phyloP scores from a whole-genome alignment of 2,888 invertebrate species.

The Dicyrtoma fusca region DNA sequence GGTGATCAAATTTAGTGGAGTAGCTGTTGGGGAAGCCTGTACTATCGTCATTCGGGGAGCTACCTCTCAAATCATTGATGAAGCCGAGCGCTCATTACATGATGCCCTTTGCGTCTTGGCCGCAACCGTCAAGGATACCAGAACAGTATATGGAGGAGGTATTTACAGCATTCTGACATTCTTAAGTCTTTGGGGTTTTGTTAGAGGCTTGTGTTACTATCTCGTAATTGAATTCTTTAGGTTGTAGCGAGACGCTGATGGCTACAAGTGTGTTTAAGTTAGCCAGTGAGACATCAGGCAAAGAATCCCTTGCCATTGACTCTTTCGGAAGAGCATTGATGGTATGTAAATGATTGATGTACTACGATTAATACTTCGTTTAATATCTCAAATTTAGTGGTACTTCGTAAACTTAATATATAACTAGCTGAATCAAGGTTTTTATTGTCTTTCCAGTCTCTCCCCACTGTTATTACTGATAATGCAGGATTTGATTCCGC shows the following conservation, averaged over 20 bases:
- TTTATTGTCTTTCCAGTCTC: conserved; percentile 65
- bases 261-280: conserved; percentile 84
- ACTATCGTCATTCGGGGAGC: conserved; percentile 96
- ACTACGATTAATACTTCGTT: too few species aligned
- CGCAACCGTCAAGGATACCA: conserved; percentile 91
- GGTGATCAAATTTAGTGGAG: conserved; percentile 91
- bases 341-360: too few species aligned
- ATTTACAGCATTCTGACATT: conserved; percentile 37
- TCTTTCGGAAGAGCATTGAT: conserved; percentile 85
- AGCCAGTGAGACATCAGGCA: conserved; percentile 88
- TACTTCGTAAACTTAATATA: too few species aligned
- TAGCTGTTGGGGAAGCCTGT: conserved; percentile 94
- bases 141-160: conserved; percentile 90
- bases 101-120: conserved; percentile 97
- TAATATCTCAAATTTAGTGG: too few species aligned
- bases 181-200: too few species aligned
- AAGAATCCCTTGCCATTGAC: conserved; percentile 97
- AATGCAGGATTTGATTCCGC: conserved; percentile 99
- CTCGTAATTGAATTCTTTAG: conserved; percentile 61
- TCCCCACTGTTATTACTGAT: conserved; percentile 96
- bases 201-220: too few species aligned
- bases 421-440: too few species aligned
- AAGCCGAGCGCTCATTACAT: conserved; percentile 96
- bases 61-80: conserved; percentile 97
- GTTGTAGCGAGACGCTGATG: conserved; percentile 96